A percentile compares a stretch with the other conserved stretches of the same genome.
Evolutionary conservation across 1,140 invertebrate species (phyloP).

Genomic region (Pteromalus puparum): DNA sequence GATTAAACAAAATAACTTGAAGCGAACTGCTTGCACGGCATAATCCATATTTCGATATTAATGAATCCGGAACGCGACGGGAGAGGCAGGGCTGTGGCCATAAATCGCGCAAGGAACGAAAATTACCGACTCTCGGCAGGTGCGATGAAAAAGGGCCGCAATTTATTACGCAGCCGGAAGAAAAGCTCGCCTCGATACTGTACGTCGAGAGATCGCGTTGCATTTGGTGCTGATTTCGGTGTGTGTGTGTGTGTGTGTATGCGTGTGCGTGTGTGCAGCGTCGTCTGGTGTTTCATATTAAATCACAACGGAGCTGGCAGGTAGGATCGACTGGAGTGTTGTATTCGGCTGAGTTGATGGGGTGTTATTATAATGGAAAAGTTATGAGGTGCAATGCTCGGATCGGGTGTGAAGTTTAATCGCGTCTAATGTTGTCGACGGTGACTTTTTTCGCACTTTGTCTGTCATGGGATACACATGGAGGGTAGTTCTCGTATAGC

Average conservation of each 20-base stretch:
- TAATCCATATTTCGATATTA: constrained; percentile 33
- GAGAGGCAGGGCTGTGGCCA: background rate
- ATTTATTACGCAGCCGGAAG: constrained; percentile 27
- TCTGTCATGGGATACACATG: background rate
- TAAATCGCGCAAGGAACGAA: constrained; percentile 38
- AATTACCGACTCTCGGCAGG: constrained; percentile 40
- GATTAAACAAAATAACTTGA: constrained; percentile 22
- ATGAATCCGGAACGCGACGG: constrained; percentile 24
- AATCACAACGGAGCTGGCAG: background rate
- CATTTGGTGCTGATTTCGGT: background rate
- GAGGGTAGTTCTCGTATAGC: no score
- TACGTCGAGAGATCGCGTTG: background rate
- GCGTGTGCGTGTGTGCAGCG: no score
- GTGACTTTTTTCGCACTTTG: background rate
- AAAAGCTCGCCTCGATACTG: background rate
- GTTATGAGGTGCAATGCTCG: constrained; percentile 40
- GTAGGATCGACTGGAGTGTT: background rate
- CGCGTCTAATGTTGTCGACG: constrained; percentile 25
- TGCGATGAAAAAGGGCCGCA: constrained; percentile 32
- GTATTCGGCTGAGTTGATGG: background rate
- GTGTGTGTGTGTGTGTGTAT: background rate
- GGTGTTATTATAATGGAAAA: constrained; percentile 47
- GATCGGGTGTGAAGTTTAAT: constrained; percentile 31
- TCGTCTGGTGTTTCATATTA: constrained; percentile 15
- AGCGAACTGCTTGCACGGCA: background rate